Base-by-base conservation (phyloP, 1,140 invertebrate genomes). In the Aricia agestis region DNA sequence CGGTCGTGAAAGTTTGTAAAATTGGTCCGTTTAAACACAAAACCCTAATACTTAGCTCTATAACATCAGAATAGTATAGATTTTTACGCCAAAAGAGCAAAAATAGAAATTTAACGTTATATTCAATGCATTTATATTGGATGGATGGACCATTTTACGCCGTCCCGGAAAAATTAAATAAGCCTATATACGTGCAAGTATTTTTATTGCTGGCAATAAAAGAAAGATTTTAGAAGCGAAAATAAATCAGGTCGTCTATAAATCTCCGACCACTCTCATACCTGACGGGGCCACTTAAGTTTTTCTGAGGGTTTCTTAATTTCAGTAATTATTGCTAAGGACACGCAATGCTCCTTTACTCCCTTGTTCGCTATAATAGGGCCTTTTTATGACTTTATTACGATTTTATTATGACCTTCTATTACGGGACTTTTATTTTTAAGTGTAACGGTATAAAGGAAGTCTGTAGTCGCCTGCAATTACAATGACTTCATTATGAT, bases 251-350 rank as follows among this genome's bases (percentile, higher is more conserved):
- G 68, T 32, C 13, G 68, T 19, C 18, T 36, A 69, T 69, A 69
- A 69, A 69, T 69, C 68, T 59, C 31, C 17, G 68, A 31, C 61
- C 36, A 25, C 13, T 45, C 68, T 17, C 19, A 42, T 63, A 69
- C 68, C 68, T 69, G 68, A 69, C 68, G 68, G 31, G 61, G 61
- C 32, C 32, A 65, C 68, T 69, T 63, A 61, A 69, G 68, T 69
- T 69, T 63, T 69, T 69, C 57, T 61, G 58, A 63, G 68, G 61
- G 32, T 42, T 61, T 17, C 58, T 69, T 69, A 69, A 69, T 69
- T 61, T 61, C 58, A 15, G 58, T 61, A 19, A 69, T 63, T 36
- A 63, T 19, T 18, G 68, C 61, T 69, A 19, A 63, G 59, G 68
- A 61, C 58, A 69, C 68, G 58, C 36, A 25, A 42, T 2, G 6